phyloP scores from a whole-genome alignment of 2,797 vertebrate species.

The Aphelocoma californica region DNA sequence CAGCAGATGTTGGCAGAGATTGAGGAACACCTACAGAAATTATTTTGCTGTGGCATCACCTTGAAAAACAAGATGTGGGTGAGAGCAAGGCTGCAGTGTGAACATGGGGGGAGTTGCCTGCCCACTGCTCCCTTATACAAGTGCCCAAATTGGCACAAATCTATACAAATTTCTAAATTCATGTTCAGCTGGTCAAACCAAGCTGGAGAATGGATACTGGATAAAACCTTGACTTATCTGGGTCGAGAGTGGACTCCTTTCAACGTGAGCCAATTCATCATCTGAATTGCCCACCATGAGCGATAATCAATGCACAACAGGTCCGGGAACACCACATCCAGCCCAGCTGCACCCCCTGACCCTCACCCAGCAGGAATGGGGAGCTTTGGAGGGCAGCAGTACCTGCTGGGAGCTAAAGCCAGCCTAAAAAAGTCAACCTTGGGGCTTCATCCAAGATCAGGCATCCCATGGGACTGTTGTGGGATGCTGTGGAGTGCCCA shows the following conservation, averaged over 20 bases:
- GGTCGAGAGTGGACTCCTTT: accelerated
- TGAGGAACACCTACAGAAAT: neutral
- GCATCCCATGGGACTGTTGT: accelerated
- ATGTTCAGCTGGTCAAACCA: neutral
- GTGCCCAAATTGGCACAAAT: neutral
- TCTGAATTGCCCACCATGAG: neutral
- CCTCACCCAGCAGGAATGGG: neutral
- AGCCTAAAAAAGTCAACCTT: neutral
- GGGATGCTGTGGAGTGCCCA: accelerated
- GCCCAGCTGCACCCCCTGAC: neutral
- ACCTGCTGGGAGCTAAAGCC: neutral
- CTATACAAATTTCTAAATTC: neutral
- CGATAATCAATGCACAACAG: neutral
- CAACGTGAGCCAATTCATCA: neutral
- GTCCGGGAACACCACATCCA: neutral
- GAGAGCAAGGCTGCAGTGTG: neutral
- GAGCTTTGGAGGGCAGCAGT: accelerated
- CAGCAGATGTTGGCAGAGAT: neutral
- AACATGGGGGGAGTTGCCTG: neutral
- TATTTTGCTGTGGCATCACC: neutral
- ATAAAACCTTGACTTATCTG: neutral
- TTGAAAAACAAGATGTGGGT: neutral
- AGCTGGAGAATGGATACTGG: neutral
- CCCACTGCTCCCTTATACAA: neutral
- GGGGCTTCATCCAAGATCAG: neutral